Evolutionary conservation across 2,888 invertebrate species (phyloP).

Genomic region (Labia minor): DNA sequence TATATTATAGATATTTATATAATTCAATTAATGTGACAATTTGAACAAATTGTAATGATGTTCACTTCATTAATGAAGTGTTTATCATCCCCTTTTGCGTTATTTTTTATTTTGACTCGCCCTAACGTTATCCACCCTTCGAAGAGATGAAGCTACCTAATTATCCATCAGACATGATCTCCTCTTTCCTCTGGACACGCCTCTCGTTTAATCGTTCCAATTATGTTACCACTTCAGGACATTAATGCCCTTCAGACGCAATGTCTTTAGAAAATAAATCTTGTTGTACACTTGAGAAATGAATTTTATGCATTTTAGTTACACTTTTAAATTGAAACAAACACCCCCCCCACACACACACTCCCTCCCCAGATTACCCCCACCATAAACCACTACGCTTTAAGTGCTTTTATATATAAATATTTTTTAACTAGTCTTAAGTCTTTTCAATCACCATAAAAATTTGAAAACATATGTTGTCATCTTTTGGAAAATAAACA

Average conservation of each 20-base stretch:
- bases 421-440: slow-evolving; percentile 7
- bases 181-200: background rate
- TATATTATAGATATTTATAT: too few relatives aligned
- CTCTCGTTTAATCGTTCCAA: background rate
- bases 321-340: background rate
- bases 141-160: background rate
- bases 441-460: slow-evolving; percentile 13
- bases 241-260: background rate
- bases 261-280: background rate
- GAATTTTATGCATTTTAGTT: background rate
- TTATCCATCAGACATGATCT: background rate
- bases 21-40: too few relatives aligned
- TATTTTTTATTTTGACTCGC: too few relatives aligned
- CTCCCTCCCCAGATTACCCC: background rate
- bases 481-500: background rate
- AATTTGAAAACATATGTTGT: background rate
- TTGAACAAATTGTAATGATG: too few relatives aligned
- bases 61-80: too few relatives aligned
- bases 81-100: too few relatives aligned
- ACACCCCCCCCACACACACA: background rate
- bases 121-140: too few relatives aligned
- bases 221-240: slow-evolving; percentile 4
- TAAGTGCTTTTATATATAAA: slow-evolving; percentile 2
- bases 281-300: background rate
- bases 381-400: too few relatives aligned